A percentile compares a stretch with the other conserved stretches of the same genome.
phyloP scores from a whole-genome alignment of 2,888 invertebrate species.

The Apoda limacodes region DNA sequence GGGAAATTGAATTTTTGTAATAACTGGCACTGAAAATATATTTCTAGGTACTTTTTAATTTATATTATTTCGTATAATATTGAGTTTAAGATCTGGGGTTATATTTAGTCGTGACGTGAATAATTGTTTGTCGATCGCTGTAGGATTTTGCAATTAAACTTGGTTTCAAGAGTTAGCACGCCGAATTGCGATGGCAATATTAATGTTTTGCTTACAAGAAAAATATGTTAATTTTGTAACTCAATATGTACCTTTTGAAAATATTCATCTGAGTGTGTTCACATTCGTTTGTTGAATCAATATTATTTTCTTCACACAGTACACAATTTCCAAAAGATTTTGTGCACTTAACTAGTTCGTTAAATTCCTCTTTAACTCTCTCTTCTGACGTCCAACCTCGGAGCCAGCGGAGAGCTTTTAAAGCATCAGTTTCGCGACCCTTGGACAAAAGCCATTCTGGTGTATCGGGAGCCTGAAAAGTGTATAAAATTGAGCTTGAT shows the following conservation, averaged over 20 bases:
- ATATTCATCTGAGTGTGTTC: slow-evolving; percentile 33
- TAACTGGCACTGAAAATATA: too few species aligned
- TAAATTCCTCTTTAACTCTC: slow-evolving; percentile 62
- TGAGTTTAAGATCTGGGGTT: too few species aligned
- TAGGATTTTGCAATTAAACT: too few species aligned
- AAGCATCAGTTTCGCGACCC: slow-evolving; percentile 63
- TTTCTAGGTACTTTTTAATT: too few species aligned
- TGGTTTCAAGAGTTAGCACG: too few species aligned
- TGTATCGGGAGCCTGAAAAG: slow-evolving; percentile 66
- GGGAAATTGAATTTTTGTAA: too few species aligned
- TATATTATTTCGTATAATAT: too few species aligned
- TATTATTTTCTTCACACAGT: slow-evolving; percentile 40
- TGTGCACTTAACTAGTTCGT: slow-evolving; percentile 53
- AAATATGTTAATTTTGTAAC: slow-evolving; percentile 42
- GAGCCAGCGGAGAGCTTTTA: slow-evolving; percentile 61
- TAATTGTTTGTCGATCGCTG: too few species aligned
- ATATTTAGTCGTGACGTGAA: too few species aligned
- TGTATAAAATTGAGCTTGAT: too few species aligned
- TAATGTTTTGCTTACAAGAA: too few species aligned
- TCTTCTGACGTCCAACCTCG: slow-evolving; percentile 66
- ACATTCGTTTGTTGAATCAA: slow-evolving; percentile 27
- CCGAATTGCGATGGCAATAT: too few species aligned
- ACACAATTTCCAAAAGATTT: slow-evolving; percentile 41
- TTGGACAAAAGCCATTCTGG: slow-evolving; percentile 70
- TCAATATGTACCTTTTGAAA: slow-evolving; percentile 31